Conservation (phyloP, 2,113 vertebrate species). For the Eonycteris spelaea region DNA sequence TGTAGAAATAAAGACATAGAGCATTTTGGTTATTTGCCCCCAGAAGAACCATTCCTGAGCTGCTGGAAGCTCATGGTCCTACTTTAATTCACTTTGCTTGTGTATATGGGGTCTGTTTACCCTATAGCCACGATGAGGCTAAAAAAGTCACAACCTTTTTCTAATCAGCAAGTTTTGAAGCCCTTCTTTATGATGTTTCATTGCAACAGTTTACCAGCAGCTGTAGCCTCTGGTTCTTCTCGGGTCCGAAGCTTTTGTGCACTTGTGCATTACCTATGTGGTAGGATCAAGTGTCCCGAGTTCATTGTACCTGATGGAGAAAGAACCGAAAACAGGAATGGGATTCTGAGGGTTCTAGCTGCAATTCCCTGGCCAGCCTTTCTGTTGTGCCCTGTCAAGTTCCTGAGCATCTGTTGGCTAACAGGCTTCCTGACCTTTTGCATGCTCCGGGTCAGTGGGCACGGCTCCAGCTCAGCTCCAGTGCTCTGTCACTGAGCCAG, state of each 20-base stretch:
- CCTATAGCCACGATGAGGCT: not conserved
- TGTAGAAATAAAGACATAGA: not conserved
- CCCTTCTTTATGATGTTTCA: not conserved
- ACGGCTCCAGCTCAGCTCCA: not conserved
- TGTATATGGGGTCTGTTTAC: not conserved
- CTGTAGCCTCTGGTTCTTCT: not conserved
- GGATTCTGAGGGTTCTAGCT: not conserved
- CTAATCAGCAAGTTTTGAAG: not conserved
- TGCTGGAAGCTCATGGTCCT: not conserved
- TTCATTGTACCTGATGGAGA: not conserved
- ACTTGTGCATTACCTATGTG: not conserved
- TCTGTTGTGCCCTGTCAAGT: not conserved
- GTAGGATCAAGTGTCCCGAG: not conserved
- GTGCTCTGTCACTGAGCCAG: not conserved
- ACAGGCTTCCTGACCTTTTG: slow-evolving; percentile 15
- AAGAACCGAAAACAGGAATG: not conserved
- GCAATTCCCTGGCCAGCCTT: not conserved
- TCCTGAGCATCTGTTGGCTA: not conserved
- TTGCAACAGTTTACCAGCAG: not conserved
- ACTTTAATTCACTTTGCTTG: not conserved
- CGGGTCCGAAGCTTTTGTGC: not conserved
- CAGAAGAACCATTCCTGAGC: not conserved
- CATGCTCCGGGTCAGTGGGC: not conserved
- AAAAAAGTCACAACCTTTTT: not conserved
- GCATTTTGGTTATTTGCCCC: not conserved